These are phyloP conservation scores for Siderastrea siderea DNA, from an alignment of 92 coral and sea anemone species.

Conservation along the genomic window DNA sequence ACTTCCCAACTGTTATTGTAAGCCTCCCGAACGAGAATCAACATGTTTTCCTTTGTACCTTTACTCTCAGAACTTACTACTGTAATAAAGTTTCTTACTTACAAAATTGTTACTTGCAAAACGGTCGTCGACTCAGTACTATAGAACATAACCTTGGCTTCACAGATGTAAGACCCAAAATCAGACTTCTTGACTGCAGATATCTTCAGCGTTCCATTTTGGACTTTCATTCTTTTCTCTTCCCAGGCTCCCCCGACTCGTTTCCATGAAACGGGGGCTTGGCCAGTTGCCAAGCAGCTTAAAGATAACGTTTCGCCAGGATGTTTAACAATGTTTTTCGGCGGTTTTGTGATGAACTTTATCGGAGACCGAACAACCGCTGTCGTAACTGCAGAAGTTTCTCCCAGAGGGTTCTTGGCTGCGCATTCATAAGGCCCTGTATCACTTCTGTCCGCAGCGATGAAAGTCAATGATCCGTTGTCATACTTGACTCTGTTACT, in stretches of 20 bases:
- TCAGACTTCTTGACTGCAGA: not conserved
- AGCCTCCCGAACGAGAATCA: too few relatives aligned
- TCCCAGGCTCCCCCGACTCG: constrained; percentile 25
- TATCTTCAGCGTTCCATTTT: constrained; percentile 21
- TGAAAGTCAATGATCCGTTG: not conserved
- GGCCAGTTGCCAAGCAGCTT: constrained; percentile 3
- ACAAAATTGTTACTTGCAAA: not conserved
- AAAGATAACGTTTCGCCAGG: not conserved
- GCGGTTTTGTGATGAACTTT: constrained; percentile 10
- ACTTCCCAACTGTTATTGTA: too few relatives aligned
- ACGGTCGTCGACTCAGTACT: not conserved
- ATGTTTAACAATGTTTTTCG: not conserved
- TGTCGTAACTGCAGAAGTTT: not conserved
- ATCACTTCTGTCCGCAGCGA: not conserved
- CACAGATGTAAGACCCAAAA: constrained; percentile 32
- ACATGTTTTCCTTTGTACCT: too few relatives aligned
- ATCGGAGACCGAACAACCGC: not conserved
- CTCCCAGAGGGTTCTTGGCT: constrained; percentile 20
- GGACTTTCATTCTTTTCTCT: constrained; percentile 6
- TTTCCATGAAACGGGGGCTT: constrained; percentile 14
- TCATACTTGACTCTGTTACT: not conserved
- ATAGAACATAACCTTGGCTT: constrained; percentile 2
- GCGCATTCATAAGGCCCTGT: constrained; percentile 27
- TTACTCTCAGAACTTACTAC: too few relatives aligned
- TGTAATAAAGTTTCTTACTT: too few relatives aligned